A percentile compares a stretch with the other conserved stretches of the same genome.
Conservation (phyloP, 2,888 invertebrate species). For the Alloscopus bannaensis region DNA sequence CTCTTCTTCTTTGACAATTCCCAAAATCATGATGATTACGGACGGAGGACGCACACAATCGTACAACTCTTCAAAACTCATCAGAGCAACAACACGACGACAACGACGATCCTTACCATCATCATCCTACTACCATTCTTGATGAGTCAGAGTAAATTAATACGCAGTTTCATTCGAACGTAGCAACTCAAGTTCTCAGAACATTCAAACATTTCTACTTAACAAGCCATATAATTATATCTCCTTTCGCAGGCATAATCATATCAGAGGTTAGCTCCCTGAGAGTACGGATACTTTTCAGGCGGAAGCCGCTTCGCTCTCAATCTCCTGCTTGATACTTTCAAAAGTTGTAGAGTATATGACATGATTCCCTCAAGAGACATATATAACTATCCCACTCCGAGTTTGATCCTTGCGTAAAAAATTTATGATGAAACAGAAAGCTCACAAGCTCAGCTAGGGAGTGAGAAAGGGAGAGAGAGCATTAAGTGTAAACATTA, state of each 20-base stretch:
- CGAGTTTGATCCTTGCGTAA: slow-evolving; percentile 59
- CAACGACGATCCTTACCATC: slow-evolving; percentile 22
- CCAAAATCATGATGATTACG: slow-evolving; percentile 37
- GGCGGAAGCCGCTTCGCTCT: slow-evolving; percentile 62
- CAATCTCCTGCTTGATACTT: no score
- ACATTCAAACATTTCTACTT: slow-evolving; percentile 60
- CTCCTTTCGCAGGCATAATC: slow-evolving; percentile 60
- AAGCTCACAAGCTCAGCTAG: slow-evolving; percentile 21
- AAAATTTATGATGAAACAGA: slow-evolving; percentile 55
- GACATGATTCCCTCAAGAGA: slow-evolving; percentile 63
- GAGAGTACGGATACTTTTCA: slow-evolving; percentile 46
- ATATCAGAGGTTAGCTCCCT: slow-evolving; percentile 57
- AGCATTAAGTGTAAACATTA: slow-evolving; percentile 48
- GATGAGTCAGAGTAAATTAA: slow-evolving; percentile 65
- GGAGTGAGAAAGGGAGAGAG: no score
- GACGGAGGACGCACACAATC: slow-evolving; percentile 52
- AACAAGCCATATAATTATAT: slow-evolving; percentile 64
- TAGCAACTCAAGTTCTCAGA: slow-evolving; percentile 28
- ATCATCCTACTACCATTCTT: slow-evolving; percentile 32
- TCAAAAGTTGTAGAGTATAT: slow-evolving; percentile 40
- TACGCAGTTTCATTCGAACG: slow-evolving; percentile 28
- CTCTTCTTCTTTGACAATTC: slow-evolving; percentile 52
- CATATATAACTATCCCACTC: slow-evolving; percentile 46
- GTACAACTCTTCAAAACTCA: slow-evolving; percentile 61
- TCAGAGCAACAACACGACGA: slow-evolving; percentile 46